Evolutionary conservation across 2,888 invertebrate genomes (phyloP).

Genomic region (Tricholauxania praeusta): DNA sequence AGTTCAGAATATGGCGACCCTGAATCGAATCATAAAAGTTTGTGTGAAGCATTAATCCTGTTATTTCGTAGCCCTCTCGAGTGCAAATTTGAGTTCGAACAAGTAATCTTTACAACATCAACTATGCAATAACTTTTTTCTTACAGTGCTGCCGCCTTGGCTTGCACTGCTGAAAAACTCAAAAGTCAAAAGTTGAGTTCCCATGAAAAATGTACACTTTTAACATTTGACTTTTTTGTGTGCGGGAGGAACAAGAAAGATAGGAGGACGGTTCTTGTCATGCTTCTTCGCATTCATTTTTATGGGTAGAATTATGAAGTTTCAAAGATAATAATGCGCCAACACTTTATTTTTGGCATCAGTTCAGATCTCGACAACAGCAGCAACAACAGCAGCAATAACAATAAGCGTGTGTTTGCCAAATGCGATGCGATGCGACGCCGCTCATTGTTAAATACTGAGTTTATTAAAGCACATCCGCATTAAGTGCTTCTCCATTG

Average conservation of each 20-base stretch:
- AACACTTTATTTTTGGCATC: slow-evolving; percentile 66
- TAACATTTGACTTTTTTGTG: background rate
- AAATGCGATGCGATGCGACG: slow-evolving; percentile 27
- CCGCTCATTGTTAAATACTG: slow-evolving; percentile 36
- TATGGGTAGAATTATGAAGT: slow-evolving; percentile 60
- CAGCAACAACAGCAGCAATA: slow-evolving; percentile 18
- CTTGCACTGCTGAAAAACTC: background rate
- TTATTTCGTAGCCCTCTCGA: too few species aligned
- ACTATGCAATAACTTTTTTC: background rate
- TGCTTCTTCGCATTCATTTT: slow-evolving; percentile 11
- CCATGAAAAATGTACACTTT: background rate
- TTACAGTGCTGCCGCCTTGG: background rate
- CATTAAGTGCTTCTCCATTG: slow-evolving; percentile 24
- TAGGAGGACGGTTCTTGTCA: too few species aligned
- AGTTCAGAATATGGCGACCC: too few species aligned
- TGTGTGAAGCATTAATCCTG: too few species aligned
- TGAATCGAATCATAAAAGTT: too few species aligned
- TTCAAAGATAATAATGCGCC: slow-evolving; percentile 66
- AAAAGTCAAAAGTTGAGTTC: slow-evolving; percentile 8
- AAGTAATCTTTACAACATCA: background rate
- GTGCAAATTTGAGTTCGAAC: background rate
- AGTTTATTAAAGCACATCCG: slow-evolving; percentile 39
- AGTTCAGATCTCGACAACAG: slow-evolving; percentile 53
- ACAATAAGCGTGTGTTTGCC: slow-evolving; percentile 34
- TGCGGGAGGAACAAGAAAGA: too few species aligned